Evolutionary conservation across 2,113 vertebrate genomes (phyloP).

Genomic region (Rhadina sibilatrix): DNA sequence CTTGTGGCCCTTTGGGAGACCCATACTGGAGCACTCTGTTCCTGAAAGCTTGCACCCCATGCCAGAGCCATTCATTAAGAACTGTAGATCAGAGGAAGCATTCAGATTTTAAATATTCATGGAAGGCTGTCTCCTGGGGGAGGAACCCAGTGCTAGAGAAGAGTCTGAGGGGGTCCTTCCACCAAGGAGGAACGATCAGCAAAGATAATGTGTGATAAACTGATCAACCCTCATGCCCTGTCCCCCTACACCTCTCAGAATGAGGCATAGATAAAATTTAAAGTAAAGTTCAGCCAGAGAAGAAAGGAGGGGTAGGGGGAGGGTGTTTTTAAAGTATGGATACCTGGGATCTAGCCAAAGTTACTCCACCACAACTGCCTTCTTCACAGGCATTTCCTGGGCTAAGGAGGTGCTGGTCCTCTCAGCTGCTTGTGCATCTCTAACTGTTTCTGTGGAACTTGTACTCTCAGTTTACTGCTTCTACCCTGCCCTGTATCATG

Average conservation of each 20-base stretch:
- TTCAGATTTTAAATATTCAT: neutral
- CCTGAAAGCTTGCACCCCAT: neutral
- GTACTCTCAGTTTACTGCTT: neutral
- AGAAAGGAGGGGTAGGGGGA: fast-evolving
- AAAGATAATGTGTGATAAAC: neutral
- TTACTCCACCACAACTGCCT: neutral
- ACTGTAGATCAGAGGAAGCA: neutral
- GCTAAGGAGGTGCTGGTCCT: neutral
- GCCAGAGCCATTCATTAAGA: neutral
- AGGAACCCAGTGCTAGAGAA: neutral
- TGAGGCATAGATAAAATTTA: neutral
- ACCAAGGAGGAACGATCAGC: neutral
- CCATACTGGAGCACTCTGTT: neutral
- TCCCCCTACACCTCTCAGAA: neutral
- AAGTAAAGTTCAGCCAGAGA: neutral
- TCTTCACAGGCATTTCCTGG: neutral
- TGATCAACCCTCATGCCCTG: neutral
- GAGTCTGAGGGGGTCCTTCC: neutral
- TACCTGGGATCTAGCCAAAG: neutral
- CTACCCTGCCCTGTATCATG: neutral
- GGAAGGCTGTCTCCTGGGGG: neutral
- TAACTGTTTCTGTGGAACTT: neutral
- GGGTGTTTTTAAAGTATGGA: neutral
- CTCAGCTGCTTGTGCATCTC: neutral
- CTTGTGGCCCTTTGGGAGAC: neutral